These are phyloP conservation scores for Girardinus metallicus DNA, from an alignment of 2,797 vertebrate genomes.

Conservation along the genomic window DNA sequence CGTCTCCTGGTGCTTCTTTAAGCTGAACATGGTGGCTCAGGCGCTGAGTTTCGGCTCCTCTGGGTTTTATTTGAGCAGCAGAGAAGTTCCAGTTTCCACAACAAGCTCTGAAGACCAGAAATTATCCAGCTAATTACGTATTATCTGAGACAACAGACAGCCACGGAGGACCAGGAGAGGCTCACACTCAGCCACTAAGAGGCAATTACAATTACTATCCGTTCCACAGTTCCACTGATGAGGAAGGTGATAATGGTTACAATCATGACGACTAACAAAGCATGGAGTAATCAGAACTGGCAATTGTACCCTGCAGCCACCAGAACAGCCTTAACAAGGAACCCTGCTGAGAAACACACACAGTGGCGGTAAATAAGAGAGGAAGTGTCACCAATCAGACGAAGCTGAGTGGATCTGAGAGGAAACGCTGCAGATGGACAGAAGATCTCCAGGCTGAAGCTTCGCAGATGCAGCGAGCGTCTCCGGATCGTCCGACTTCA, in stretches of 20 bases:
- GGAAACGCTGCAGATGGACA: background rate
- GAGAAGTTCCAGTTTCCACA: conserved; percentile 32
- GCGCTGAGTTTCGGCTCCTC: background rate
- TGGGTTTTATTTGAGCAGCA: conserved; percentile 3
- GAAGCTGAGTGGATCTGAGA: conserved; percentile 2
- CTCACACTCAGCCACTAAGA: conserved; percentile 58
- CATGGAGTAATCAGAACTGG: conserved; percentile 64
- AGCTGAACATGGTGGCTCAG: background rate
- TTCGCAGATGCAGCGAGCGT: no score
- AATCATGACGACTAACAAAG: conserved; percentile 70
- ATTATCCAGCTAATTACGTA: conserved; percentile 69
- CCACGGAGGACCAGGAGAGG: conserved; percentile 51
- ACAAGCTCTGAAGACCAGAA: conserved; percentile 61
- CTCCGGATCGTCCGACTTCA: no score
- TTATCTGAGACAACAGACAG: conserved; percentile 63
- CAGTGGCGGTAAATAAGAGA: conserved; percentile 48
- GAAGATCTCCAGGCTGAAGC: no score
- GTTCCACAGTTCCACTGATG: conserved; percentile 65
- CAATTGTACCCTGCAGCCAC: conserved; percentile 64
- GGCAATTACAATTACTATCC: conserved; percentile 74
- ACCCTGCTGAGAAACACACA: conserved; percentile 39
- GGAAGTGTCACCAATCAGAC: conserved; percentile 41
- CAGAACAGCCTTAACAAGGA: conserved; percentile 56
- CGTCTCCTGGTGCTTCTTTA: background rate
- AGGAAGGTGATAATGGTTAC: conserved; percentile 69